Base-by-base conservation (phyloP, 2,113 vertebrate species). In the Peromyscus leucopus region DNA sequence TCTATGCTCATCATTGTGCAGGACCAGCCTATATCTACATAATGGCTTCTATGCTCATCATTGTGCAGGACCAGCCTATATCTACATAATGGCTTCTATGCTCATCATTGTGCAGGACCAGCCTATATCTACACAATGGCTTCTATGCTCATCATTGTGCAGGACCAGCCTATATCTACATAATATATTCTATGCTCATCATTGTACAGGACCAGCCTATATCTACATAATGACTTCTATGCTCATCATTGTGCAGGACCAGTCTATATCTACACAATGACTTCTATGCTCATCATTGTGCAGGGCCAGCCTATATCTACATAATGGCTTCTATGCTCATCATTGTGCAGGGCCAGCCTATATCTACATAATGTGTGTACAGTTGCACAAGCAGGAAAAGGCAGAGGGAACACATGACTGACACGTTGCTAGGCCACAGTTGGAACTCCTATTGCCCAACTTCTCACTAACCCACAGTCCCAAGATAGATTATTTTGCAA, bases 401-500 rank as follows among this genome's bases (percentile, higher is more conserved):
- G 69, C 76, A 83, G 87, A 75, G 94, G 92, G 72, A 83, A 89
- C 76, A 55, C 22, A 46, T 78, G 84, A 92, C 78, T 96, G 95
- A 80, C 90, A 95, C 90, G 51, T 90, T 88, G 96, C 94, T 90
- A 92, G 74, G 79, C 84, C 96, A 82, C 51, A 90, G 83, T 90
- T 93, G 48, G 74, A 95, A 93, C 90, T 84, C 80, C 87, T 80
- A 13, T 95, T 96, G 67, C 95, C 82, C 92, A 97, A 80, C 84
- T 79, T 75, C 94, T 80, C 71, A 75, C 92, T 84, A 89, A 94
- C 78, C 88, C 92, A 89, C 51, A 92, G 87, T 96, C 97, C 97
- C 95, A 90, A 85, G 96, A 96, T 36, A 96, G 96, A 93, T 80
- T 83, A 93, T 97, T 97, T 96, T 97, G 95, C 96, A 98, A 96